phyloP scores from a whole-genome alignment of 2,113 vertebrate species.

The Choloepus hoffmanni region DNA sequence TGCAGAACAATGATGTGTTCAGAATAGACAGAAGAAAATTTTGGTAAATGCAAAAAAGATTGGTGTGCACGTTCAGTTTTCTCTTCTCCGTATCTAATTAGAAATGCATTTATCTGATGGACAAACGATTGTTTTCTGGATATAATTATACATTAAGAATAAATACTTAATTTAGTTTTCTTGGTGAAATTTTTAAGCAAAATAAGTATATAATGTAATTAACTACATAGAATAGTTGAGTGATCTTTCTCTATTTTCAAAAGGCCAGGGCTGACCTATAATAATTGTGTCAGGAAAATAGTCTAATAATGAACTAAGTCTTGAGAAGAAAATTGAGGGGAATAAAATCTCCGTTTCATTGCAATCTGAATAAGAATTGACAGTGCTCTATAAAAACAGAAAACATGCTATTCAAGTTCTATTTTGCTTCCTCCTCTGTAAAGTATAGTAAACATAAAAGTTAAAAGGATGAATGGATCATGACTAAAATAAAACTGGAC shows the following conservation, averaged over 20 bases:
- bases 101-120: constrained; percentile 1
- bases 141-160: not conserved
- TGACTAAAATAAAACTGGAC: not conserved
- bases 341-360: not conserved
- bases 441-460: not conserved
- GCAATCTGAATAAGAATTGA: not conserved
- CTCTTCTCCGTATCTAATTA: constrained; percentile 44
- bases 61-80: not conserved
- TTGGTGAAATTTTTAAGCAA: not conserved
- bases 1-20: constrained; percentile 69
- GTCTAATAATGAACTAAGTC: not conserved
- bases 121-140: not conserved
- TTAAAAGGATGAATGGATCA: not conserved
- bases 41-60: constrained; percentile 45
- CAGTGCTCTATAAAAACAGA: not conserved
- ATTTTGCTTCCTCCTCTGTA: not conserved
- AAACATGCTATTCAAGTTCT: not conserved
- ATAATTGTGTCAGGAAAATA: not conserved
- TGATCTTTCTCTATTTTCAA: not conserved
- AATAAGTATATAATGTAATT: not conserved
- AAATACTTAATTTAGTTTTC: not conserved
- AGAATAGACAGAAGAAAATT: constrained; percentile 45
- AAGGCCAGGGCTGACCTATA: not conserved
- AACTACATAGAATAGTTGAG: not conserved
- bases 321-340: not conserved